These are phyloP conservation scores for Pseudochaenichthys georgianus DNA, from an alignment of 2,797 vertebrate genomes.

Conservation along the genomic window DNA sequence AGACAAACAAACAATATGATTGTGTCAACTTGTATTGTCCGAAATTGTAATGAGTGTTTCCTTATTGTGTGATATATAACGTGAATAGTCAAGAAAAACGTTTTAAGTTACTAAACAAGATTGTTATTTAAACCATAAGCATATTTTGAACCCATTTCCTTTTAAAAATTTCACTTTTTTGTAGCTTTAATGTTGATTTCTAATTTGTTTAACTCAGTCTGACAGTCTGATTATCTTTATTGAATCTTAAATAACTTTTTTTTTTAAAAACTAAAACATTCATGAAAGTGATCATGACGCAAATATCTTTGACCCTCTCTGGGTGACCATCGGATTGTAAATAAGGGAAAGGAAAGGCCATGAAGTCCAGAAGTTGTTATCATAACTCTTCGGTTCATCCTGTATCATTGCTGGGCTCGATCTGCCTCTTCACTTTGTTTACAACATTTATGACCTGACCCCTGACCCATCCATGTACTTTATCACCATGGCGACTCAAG, in stretches of 20 bases:
- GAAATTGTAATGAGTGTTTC: background rate
- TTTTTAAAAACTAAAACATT: background rate
- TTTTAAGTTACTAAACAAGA: background rate
- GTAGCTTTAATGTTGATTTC: background rate
- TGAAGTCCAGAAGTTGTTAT: constrained; percentile 51
- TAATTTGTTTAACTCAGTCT: background rate
- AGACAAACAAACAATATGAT: background rate
- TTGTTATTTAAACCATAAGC: background rate
- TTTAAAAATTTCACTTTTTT: background rate
- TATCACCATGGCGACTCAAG: constrained; percentile 46
- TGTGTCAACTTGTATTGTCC: background rate
- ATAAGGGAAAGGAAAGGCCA: constrained; percentile 36
- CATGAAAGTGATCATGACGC: background rate
- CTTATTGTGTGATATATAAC: background rate
- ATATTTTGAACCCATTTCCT: background rate
- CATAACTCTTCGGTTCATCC: constrained; percentile 52
- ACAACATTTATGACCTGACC: constrained; percentile 67
- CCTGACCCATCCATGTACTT: constrained; percentile 71
- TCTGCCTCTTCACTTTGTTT: constrained; percentile 46
- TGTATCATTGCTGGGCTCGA: constrained; percentile 27
- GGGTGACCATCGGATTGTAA: constrained; percentile 17
- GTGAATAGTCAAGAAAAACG: background rate
- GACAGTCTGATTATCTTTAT: background rate
- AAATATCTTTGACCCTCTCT: background rate
- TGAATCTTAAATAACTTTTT: background rate